Percentiles rank a stretch among this genome's conserved stretches.
phyloP scores from a whole-genome alignment of 2,888 invertebrate species.

The Troilus luridus region DNA sequence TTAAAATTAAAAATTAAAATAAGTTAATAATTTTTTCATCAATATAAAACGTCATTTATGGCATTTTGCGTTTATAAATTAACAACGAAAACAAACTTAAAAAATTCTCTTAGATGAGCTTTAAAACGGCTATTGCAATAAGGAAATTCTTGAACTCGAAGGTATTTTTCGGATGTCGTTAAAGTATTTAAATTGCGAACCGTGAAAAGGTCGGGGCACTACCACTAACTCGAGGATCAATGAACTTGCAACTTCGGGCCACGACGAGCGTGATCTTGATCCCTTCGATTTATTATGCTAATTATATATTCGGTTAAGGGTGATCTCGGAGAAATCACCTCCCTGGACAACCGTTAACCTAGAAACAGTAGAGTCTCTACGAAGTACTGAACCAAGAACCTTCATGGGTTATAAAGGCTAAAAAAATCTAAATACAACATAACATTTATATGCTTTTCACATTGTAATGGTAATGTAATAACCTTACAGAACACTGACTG shows the following conservation, averaged over 20 bases:
- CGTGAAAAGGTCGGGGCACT: not conserved
- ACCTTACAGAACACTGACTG: not conserved
- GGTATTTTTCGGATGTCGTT: not conserved
- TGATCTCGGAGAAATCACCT: too few relatives aligned
- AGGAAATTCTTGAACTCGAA: not conserved
- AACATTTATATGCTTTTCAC: not conserved
- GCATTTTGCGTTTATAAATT: too few relatives aligned
- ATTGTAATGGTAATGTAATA: not conserved
- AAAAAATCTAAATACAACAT: too few relatives aligned
- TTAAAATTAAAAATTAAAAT: too few relatives aligned
- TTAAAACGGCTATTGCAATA: not conserved
- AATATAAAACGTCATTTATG: too few relatives aligned
- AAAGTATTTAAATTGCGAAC: not conserved
- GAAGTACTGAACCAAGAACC: too few relatives aligned
- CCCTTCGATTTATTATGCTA: constrained; percentile 2
- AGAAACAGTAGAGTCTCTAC: too few relatives aligned
- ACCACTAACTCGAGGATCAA: not conserved
- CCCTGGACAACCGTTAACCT: too few relatives aligned
- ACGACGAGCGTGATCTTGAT: constrained; percentile 23
- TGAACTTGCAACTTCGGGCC: constrained; percentile 23
- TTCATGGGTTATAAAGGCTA: too few relatives aligned
- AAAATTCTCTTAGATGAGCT: too few relatives aligned
- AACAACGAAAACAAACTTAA: too few relatives aligned
- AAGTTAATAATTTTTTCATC: too few relatives aligned
- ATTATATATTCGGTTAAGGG: not conserved